phyloP scores from a whole-genome alignment of 2,888 invertebrate genomes.

The Amphimallon solstitiale region DNA sequence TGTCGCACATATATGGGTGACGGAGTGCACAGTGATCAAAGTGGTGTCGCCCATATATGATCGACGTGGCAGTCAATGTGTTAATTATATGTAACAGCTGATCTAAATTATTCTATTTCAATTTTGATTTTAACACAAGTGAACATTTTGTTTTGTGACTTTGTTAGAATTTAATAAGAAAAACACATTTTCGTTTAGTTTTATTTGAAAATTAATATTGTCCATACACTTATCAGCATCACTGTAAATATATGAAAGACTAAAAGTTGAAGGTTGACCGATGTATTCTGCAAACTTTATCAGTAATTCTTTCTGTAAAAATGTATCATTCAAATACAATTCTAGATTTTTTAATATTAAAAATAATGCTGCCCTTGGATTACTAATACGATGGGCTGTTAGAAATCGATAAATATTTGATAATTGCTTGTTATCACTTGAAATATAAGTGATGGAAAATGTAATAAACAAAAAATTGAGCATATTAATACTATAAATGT shows the following conservation, averaged over 20 bases:
- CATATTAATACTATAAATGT: background rate
- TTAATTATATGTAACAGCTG: no score
- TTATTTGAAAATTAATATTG: background rate
- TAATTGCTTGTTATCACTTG: conserved; percentile 1
- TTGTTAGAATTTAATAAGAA: background rate
- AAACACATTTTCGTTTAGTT: conserved; percentile 7
- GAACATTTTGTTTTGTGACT: no score
- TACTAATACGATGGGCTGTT: background rate
- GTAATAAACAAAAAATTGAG: background rate
- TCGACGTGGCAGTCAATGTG: no score
- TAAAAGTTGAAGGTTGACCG: background rate
- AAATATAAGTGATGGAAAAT: background rate
- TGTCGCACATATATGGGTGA: no score
- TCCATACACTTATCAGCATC: background rate
- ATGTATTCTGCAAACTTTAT: background rate
- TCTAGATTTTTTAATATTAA: conserved; percentile 10
- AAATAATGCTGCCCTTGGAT: background rate
- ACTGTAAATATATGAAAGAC: background rate
- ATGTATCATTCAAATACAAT: background rate
- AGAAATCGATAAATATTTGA: conserved; percentile 1
- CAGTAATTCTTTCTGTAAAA: conserved; percentile 1
- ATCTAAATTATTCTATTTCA: no score
- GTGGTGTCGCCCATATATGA: no score
- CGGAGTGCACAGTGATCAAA: no score
- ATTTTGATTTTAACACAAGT: no score